Evolutionary conservation across 2,113 vertebrate species (phyloP).

Genomic region (Rissa tridactyla): DNA sequence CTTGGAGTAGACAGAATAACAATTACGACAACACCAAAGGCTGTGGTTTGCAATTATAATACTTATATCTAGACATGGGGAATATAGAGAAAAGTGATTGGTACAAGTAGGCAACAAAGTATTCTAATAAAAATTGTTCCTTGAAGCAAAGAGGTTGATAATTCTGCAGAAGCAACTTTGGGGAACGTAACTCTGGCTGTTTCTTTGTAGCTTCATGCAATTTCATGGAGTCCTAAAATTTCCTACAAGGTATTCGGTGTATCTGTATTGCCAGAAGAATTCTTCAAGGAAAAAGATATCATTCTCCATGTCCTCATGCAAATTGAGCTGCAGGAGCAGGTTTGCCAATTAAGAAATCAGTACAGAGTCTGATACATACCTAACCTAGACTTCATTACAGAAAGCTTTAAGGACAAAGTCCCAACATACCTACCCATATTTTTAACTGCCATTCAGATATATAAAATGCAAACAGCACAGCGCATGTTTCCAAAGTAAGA

Average conservation of each 20-base stretch:
- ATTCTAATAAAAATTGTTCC: background rate
- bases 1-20: background rate
- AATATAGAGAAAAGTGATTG: background rate
- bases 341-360: background rate
- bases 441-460: conserved; percentile 32
- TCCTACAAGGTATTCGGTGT: background rate
- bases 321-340: background rate
- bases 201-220: background rate
- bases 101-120: background rate
- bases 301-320: background rate
- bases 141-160: background rate
- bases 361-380: background rate
- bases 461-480: conserved; percentile 24
- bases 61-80: background rate
- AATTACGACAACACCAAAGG: background rate
- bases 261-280: background rate
- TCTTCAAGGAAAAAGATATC: background rate
- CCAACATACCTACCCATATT: background rate
- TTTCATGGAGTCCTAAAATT: background rate
- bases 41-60: background rate
- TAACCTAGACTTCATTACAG: background rate
- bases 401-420: conserved; percentile 18
- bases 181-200: background rate
- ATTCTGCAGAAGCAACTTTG: background rate
- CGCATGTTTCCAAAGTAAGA: background rate